phyloP scores from a whole-genome alignment of 2,797 vertebrate species.

The Rhinichthys osculus region DNA sequence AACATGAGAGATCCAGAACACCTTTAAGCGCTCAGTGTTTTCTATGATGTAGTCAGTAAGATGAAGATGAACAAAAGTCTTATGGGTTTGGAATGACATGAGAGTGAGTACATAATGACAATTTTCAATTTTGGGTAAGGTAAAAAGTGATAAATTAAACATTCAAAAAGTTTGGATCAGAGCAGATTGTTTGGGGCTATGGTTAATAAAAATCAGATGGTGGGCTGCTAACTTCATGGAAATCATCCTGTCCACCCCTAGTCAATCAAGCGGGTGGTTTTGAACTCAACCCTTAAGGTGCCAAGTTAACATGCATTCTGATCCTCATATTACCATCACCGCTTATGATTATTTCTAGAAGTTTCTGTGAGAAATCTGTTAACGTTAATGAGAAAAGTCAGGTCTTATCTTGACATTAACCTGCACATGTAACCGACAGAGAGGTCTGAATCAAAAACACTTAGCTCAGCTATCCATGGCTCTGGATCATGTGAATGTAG shows the following conservation, averaged over 20 bases:
- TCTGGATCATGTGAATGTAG: constrained; percentile 39
- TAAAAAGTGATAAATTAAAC: neutral
- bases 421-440: constrained; percentile 16
- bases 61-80: neutral
- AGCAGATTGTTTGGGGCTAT: neutral
- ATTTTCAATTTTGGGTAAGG: neutral
- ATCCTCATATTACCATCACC: neutral
- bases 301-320: constrained; percentile 14
- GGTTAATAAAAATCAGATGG: neutral
- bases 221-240: neutral
- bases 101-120: neutral
- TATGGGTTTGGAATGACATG: neutral
- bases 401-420: constrained; percentile 45
- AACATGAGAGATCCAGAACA: constrained; percentile 33
- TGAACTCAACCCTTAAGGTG: neutral
- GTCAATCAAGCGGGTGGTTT: constrained; percentile 1
- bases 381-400: constrained; percentile 9
- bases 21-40: neutral
- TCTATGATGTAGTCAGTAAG: constrained; percentile 53
- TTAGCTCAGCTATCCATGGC: constrained; percentile 28
- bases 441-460: constrained; percentile 31
- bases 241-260: neutral
- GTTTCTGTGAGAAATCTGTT: constrained; percentile 21
- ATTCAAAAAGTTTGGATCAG: neutral
- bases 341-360: constrained; percentile 10